Percentiles rank a stretch among this genome's conserved stretches.
These are phyloP conservation scores for Hyposoter didymator DNA, from an alignment of 2,888 invertebrate genomes.

Conservation along the genomic window DNA sequence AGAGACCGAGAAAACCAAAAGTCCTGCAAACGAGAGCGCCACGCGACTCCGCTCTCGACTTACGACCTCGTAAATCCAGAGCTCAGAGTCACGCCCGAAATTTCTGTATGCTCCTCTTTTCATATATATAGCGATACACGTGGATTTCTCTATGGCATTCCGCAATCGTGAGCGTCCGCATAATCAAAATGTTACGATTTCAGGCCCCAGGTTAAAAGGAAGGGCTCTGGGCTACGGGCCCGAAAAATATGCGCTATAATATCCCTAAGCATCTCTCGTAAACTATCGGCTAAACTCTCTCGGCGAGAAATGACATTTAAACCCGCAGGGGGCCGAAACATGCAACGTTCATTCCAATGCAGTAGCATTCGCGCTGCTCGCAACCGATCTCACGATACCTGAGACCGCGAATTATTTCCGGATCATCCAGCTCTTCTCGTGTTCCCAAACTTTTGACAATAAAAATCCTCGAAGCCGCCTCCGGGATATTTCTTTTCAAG, in stretches of 20 bases:
- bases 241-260: constrained; percentile 61
- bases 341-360: constrained; percentile 19
- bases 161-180: constrained; percentile 42
- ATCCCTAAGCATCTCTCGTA: constrained; percentile 73
- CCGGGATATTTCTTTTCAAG: constrained; percentile 41
- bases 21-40: constrained; percentile 63
- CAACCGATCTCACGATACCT: constrained; percentile 57
- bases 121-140: background rate
- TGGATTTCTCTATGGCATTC: constrained; percentile 30
- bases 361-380: constrained; percentile 16
- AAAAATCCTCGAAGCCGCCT: constrained; percentile 47
- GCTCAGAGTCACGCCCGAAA: constrained; percentile 67
- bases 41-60: constrained; percentile 72
- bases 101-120: constrained; percentile 30
- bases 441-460: constrained; percentile 54
- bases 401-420: constrained; percentile 66
- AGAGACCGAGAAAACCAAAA: constrained; percentile 13
- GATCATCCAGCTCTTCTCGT: constrained; percentile 54
- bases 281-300: constrained; percentile 71
- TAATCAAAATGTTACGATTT: constrained; percentile 68
- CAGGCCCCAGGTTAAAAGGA: constrained; percentile 32
- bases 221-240: constrained; percentile 13
- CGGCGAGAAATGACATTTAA: constrained; percentile 52
- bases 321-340: constrained; percentile 60
- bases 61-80: constrained; percentile 75